Base-by-base conservation (phyloP, 2,113 vertebrate species). In the Trichechus manatus region DNA sequence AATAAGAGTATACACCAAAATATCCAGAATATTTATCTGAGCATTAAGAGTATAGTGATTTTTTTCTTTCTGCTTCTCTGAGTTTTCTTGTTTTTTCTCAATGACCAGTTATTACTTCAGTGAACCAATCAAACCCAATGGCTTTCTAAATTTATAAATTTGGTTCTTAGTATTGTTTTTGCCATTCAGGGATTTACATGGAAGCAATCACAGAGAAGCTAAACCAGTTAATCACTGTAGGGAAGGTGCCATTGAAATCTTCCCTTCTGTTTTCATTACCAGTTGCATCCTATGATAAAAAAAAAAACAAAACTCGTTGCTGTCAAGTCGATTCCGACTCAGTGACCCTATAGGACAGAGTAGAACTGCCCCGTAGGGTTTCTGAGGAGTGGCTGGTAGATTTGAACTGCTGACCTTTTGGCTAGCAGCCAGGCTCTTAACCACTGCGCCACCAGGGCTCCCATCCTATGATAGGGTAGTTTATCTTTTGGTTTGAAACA, bases 11-110 rank as follows among this genome's bases (percentile, higher is more conserved):
- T 4, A 27, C 1, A 6, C 25, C 31, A 56, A 42, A 44, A 64
- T 27, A 9, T 3, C 56, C 17, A 1, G 3, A 14, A 5, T 80
- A 4, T 23, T 70, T 70, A 29, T 78, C 13, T 33, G 8, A 19
- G 5, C 42, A 36, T 29, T 47, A 72, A 86, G 75, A 77, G 9
- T 63, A 50, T 20, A 64, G 23, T 50, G 74, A 31, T 50, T 94
- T 86, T 86, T 79, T 44, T 56, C 33, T 88, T 61, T 77, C 11
- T 81, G 91, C 50, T 63, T 53, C 64, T 87, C 14, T 89, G 39
- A 44, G 27, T 39, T 75, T 91, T 93, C 23, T 81, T 36, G 3
- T 44, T 59, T 59, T 31, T 2, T 39, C 63, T 13, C 25, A 66
- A 36, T 19, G 3, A 20, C 79, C n/a, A 64, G 66, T 77, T 80